These are phyloP conservation scores for Charadrius vociferus DNA, from an alignment of 2,113 vertebrate species.

Conservation along the genomic window DNA sequence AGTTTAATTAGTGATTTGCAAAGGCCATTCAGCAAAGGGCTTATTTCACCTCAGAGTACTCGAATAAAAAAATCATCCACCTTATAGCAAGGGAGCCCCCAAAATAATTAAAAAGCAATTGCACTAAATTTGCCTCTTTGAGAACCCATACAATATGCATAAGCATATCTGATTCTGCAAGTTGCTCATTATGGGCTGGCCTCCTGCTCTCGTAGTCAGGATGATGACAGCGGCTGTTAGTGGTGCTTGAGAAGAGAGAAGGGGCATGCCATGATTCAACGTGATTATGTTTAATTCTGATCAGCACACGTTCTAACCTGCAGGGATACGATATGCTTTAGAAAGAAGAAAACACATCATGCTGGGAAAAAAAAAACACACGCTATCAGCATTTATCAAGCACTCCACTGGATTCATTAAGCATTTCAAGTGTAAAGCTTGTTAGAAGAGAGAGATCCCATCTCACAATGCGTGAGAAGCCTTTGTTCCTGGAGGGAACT, in stretches of 20 bases:
- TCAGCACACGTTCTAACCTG: neutral
- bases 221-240: neutral
- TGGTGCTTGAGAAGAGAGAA: neutral
- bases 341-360: neutral
- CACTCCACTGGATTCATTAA: slow-evolving; percentile 15
- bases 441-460: neutral
- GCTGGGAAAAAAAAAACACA: neutral
- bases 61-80: neutral
- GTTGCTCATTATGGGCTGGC: neutral
- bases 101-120: neutral
- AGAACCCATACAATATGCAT: neutral
- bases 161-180: neutral
- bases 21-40: neutral
- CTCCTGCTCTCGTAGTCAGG: neutral
- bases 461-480: neutral
- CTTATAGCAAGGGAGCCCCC: neutral
- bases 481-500: slow-evolving; percentile 6
- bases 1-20: neutral
- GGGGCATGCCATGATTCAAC: neutral
- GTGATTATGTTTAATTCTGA: neutral
- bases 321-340: neutral
- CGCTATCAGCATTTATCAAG: slow-evolving; percentile 33
- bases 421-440: slow-evolving; percentile 7
- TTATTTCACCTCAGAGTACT: neutral
- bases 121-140: neutral